Conservation (phyloP, 2,888 invertebrate species). For the Pachydiplax longipennis region DNA sequence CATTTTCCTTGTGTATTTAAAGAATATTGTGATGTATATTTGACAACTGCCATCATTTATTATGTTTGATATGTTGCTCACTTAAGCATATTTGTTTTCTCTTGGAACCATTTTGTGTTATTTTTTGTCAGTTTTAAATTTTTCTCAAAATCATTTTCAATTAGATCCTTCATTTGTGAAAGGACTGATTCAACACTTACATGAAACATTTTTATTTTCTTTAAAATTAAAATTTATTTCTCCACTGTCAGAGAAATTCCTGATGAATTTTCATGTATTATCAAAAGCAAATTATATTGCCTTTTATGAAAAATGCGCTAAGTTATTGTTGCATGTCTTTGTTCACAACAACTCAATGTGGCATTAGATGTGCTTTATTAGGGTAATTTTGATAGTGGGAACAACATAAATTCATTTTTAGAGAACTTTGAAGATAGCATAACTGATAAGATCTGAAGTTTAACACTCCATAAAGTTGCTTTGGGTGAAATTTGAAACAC, state of each 20-base stretch:
- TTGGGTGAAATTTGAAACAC: background rate
- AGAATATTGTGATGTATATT: background rate
- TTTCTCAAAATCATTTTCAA: background rate
- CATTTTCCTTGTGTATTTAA: background rate
- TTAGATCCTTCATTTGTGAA: background rate
- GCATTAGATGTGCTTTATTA: background rate
- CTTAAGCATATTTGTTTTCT: background rate
- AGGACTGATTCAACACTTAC: background rate
- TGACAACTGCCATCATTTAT: background rate
- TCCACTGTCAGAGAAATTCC: background rate
- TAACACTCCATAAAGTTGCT: background rate
- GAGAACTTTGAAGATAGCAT: background rate
- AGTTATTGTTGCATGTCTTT: background rate
- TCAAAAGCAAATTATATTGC: background rate
- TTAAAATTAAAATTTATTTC: background rate
- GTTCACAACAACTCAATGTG: background rate
- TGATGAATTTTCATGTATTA: background rate
- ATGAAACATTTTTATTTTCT: background rate
- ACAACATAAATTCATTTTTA: background rate
- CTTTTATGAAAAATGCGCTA: background rate
- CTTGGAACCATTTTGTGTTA: background rate
- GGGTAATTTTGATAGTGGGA: background rate
- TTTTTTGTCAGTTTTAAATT: background rate
- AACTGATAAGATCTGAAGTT: background rate
- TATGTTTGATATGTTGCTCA: background rate